Evolutionary conservation across 2,888 invertebrate species (phyloP).

Genomic region (Caenorhabditis sp.): DNA sequence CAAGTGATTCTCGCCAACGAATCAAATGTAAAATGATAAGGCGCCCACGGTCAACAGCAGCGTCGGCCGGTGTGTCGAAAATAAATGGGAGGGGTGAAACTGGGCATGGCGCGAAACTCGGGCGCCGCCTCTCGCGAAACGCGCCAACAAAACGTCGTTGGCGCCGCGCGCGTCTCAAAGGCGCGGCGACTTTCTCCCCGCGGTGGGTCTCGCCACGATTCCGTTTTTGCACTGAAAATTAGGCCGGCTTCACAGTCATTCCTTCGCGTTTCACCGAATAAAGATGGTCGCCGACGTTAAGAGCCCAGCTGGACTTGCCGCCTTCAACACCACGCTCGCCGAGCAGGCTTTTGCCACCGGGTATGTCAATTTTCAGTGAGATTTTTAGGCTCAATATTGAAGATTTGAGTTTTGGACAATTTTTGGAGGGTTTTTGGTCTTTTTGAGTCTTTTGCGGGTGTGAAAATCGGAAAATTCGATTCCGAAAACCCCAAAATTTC

Average conservation of each 20-base stretch:
- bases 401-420: background rate
- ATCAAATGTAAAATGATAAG: conserved; percentile 56
- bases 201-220: conserved; percentile 46
- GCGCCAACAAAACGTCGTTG: conserved; percentile 25
- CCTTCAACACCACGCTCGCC: conserved; percentile 75
- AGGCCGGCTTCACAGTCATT: conserved; percentile 43
- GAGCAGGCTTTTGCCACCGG: conserved; percentile 76
- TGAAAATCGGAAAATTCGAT: background rate
- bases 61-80: conserved; percentile 34
- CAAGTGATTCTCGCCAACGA: conserved; percentile 40
- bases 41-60: conserved; percentile 32
- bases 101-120: conserved; percentile 40
- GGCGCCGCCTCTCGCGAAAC: conserved; percentile 40
- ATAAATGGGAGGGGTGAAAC: conserved; percentile 30
- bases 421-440: conserved; percentile 1
- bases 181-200: conserved; percentile 30
- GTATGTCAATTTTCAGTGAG: conserved; percentile 58
- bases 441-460: background rate
- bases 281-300: conserved; percentile 63
- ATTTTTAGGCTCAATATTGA: conserved; percentile 53
- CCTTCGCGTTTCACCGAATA: conserved; percentile 51
- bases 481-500: background rate
- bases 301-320: conserved; percentile 71
- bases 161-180: conserved; percentile 30
- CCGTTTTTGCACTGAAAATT: conserved; percentile 21